A percentile compares a stretch with the other conserved stretches of the same genome.
Evolutionary conservation across 2,888 invertebrate genomes (phyloP).

Genomic region (Ophraella communa): DNA sequence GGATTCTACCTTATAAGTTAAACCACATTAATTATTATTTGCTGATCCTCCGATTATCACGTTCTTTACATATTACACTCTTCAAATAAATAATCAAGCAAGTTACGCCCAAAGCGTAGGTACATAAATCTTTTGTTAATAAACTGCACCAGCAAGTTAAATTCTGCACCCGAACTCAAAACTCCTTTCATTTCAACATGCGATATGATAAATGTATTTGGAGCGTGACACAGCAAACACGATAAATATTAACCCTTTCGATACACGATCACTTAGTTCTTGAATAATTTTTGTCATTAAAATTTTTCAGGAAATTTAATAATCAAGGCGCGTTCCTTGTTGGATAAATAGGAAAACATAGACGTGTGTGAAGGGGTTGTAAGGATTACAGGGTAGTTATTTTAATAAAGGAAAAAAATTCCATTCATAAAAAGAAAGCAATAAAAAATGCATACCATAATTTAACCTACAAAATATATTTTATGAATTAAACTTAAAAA

Average conservation of each 20-base stretch:
- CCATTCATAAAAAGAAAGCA: too few relatives aligned
- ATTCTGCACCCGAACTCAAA: slow-evolving; percentile 5
- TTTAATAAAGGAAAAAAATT: too few relatives aligned
- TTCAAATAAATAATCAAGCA: background rate
- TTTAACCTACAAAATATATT: too few relatives aligned
- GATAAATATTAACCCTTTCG: slow-evolving; percentile 4
- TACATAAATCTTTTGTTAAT: slow-evolving; percentile 22
- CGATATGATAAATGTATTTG: slow-evolving; percentile 35
- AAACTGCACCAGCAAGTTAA: slow-evolving; percentile 7
- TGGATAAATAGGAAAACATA: background rate
- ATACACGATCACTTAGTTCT: slow-evolving; percentile 4
- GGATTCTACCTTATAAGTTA: too few relatives aligned
- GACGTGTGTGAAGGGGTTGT: background rate
- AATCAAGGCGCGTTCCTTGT: background rate
- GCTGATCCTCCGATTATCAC: too few relatives aligned
- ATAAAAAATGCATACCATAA: too few relatives aligned
- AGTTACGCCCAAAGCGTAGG: background rate
- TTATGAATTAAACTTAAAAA: too few relatives aligned
- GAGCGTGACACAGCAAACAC: slow-evolving; percentile 21
- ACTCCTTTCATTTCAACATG: slow-evolving; percentile 38
- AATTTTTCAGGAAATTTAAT: slow-evolving; percentile 3
- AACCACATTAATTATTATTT: too few relatives aligned
- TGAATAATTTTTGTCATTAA: slow-evolving; percentile 8
- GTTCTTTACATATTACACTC: background rate
- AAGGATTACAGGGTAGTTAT: background rate